Percentiles rank a stretch among this genome's conserved stretches.
Conservation (phyloP, 2,888 invertebrate species). For the Callimorpha dominula region DNA sequence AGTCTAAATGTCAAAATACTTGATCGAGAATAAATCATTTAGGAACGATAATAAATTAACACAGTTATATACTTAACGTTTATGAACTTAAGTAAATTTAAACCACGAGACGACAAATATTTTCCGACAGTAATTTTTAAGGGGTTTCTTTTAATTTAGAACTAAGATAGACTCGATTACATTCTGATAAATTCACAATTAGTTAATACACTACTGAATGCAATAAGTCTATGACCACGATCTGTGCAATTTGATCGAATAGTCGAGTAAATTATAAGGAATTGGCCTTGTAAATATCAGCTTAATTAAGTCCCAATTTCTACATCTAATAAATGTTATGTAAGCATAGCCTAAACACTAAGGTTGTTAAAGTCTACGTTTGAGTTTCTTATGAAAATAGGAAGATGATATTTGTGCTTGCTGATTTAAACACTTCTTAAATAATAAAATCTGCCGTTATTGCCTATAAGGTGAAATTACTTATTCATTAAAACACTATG, state of each 20-base stretch:
- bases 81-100: not conserved
- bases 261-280: no score
- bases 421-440: slow-evolving; percentile 4
- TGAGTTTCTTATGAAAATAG: no score
- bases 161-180: no score
- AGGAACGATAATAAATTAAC: not conserved
- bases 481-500: slow-evolving; percentile 18
- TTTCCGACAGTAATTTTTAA: not conserved
- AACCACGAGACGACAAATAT: not conserved
- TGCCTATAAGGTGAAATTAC: not conserved
- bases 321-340: no score
- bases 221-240: not conserved
- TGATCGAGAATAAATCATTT: not conserved
- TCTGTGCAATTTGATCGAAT: no score
- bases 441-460: not conserved
- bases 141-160: no score
- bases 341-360: no score
- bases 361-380: no score
- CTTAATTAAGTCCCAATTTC: no score
- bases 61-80: no score
- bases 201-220: not conserved
- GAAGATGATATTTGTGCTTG: no score
- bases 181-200: not conserved
- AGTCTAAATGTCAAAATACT: not conserved
- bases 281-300: no score